Percentiles rank a stretch among this genome's conserved stretches.
phyloP scores from a whole-genome alignment of 1,140 invertebrate genomes.

The Euborellia annulipes region DNA sequence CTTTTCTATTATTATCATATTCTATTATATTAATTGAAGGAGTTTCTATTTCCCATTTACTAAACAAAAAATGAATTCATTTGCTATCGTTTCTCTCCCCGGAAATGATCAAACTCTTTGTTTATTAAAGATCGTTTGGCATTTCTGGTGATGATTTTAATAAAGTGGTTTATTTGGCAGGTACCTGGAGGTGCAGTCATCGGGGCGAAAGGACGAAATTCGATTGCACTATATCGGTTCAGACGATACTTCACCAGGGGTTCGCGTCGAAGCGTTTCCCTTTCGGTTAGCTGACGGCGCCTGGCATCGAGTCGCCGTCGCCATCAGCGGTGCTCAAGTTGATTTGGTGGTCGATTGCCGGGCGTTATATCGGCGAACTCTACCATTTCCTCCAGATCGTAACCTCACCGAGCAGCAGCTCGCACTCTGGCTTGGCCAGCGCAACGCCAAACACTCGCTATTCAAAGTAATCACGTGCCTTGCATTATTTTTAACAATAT shows the following conservation, averaged over 20 bases:
- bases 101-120: background rate
- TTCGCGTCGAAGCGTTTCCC: constrained; percentile 71
- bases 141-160: no score
- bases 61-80: constrained; percentile 4
- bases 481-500: no score
- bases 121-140: no score
- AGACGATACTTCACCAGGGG: constrained; percentile 16
- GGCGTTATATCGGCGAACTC: constrained; percentile 58
- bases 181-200: constrained; percentile 81
- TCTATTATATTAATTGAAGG: constrained; percentile 7
- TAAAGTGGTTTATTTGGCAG: constrained; percentile 29
- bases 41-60: constrained; percentile 15
- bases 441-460: constrained; percentile 65
- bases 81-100: background rate
- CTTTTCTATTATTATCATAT: background rate
- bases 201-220: constrained; percentile 71
- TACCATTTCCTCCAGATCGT: constrained; percentile 46
- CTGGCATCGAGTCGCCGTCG: constrained; percentile 73
- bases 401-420: constrained; percentile 54
- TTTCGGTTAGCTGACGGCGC: constrained; percentile 66
- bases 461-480: constrained; percentile 52
- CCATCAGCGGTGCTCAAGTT: constrained; percentile 63
- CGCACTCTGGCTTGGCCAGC: constrained; percentile 72
- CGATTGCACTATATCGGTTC: constrained; percentile 50
- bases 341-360: constrained; percentile 75